Evolutionary conservation across 2,797 vertebrate genomes (phyloP), one percentile per base, ranked within the genome.

Genomic region (Danio choprae): DNA sequence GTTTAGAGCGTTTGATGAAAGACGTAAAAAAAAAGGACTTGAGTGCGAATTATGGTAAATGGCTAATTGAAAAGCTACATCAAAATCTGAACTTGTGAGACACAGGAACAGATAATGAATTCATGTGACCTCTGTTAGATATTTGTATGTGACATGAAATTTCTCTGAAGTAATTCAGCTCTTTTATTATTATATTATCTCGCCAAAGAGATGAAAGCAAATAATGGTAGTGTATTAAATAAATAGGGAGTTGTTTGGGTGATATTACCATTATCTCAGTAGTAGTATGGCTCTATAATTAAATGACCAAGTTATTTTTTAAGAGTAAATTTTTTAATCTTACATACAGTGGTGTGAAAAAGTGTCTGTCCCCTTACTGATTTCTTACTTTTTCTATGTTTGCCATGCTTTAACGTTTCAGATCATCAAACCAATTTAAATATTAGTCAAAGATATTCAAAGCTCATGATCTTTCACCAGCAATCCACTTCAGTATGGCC

Each of bases 221-320:
- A 44, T 43, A 56, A 50, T 62, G 44, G 41, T 29, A 48, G 65
- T 58, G 68, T 10, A 71, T 74, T 72, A 48, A 71, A 40, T 72
- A 8, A 77, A 73, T 74, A 75, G 59, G 53, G 67, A 60, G 29
- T 59, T 74, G 72, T 82, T 77, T 82, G 77, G 68, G 36, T 68
- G 22, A 10, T 63, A 16, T 29, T 29, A 1, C 29, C 29, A 29
- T 29, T 29, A 1, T 3, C 29, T 29, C 29, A 29, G 29, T 29
- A 29, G 29, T 29, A 29, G n/a, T n/a, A 29, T 29, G n/a, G n/a
- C n/a, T n/a, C n/a, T n/a, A n/a, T n/a, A n/a, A n/a, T n/a, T n/a
- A n/a, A n/a, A n/a, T n/a, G n/a, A n/a, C n/a, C n/a, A n/a, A n/a
- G n/a, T n/a, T n/a, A n/a, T n/a, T n/a, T n/a, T n/a, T n/a, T n/a